Evolutionary conservation across 2,888 invertebrate genomes (phyloP).

Genomic region (Chrysolina oricalcia): DNA sequence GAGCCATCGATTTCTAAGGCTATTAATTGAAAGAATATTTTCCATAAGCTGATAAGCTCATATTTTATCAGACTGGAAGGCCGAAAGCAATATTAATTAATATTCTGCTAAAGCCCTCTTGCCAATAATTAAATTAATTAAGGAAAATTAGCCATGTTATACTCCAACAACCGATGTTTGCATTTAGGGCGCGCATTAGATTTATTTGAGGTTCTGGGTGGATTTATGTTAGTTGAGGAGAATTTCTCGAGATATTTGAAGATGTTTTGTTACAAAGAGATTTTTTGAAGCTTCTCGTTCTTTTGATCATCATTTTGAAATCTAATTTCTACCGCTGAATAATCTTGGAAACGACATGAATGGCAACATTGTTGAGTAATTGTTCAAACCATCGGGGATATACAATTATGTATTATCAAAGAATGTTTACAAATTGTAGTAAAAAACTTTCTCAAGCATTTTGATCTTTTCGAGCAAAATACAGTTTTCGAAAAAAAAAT

Average conservation of each 20-base stretch:
- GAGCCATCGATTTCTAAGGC: constrained; percentile 31
- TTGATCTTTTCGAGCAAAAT: no score
- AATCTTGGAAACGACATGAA: no score
- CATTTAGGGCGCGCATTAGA: constrained; percentile 5
- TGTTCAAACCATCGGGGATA: no score
- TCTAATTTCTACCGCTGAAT: no score
- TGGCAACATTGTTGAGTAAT: no score
- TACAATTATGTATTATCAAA: no score
- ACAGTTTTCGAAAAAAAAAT: no score
- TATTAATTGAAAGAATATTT: constrained; percentile 47
- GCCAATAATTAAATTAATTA: constrained; percentile 49
- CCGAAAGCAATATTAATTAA: constrained; percentile 47
- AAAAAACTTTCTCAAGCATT: no score
- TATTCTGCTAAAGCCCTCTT: constrained; percentile 41
- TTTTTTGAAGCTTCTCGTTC: no score
- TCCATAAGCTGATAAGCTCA: constrained; percentile 35
- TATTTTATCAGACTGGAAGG: constrained; percentile 38
- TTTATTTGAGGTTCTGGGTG: constrained; percentile 16
- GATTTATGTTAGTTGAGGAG: not conserved
- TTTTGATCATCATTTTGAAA: no score
- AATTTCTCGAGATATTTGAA: not conserved
- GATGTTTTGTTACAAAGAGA: no score
- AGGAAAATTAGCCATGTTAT: constrained; percentile 38
- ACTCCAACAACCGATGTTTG: constrained; percentile 28
- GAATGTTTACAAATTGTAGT: no score